Evolutionary conservation across 2,888 invertebrate genomes (phyloP).

Genomic region (Polia nebulosa): DNA sequence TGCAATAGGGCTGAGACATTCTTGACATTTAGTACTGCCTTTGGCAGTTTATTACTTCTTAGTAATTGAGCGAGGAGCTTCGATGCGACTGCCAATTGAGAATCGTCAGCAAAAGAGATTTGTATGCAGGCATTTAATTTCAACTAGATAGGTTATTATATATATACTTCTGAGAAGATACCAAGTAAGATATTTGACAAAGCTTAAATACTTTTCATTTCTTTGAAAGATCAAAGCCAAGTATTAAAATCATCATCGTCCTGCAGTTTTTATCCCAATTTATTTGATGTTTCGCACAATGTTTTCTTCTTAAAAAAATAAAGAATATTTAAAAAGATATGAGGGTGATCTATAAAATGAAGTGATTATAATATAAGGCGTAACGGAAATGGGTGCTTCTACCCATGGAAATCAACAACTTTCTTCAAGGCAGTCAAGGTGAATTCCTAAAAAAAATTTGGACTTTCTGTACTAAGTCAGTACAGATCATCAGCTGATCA

Average conservation of each 20-base stretch:
- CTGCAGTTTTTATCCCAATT: neutral
- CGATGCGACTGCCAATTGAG: conserved; percentile 60
- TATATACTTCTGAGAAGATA: no score
- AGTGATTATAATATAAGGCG: no score
- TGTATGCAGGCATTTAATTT: neutral
- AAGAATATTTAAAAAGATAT: no score
- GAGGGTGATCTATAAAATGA: no score
- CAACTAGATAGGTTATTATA: neutral
- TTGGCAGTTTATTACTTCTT: conserved; percentile 65
- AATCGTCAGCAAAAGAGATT: conserved; percentile 10
- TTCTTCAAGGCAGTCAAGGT: no score
- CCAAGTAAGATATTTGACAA: neutral
- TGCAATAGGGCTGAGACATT: conserved; percentile 47
- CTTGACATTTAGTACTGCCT: conserved; percentile 64
- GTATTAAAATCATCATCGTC: neutral
- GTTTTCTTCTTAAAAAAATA: no score
- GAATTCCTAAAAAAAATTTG: no score
- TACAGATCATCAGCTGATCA: no score
- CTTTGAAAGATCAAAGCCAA: neutral
- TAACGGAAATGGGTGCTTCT: no score
- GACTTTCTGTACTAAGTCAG: no score
- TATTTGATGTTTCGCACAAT: neutral
- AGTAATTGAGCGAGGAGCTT: conserved; percentile 61
- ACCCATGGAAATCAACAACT: no score
- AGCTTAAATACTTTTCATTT: neutral